phyloP scores from a whole-genome alignment of 2,797 vertebrate genomes.

The Diglossa cyanea region DNA sequence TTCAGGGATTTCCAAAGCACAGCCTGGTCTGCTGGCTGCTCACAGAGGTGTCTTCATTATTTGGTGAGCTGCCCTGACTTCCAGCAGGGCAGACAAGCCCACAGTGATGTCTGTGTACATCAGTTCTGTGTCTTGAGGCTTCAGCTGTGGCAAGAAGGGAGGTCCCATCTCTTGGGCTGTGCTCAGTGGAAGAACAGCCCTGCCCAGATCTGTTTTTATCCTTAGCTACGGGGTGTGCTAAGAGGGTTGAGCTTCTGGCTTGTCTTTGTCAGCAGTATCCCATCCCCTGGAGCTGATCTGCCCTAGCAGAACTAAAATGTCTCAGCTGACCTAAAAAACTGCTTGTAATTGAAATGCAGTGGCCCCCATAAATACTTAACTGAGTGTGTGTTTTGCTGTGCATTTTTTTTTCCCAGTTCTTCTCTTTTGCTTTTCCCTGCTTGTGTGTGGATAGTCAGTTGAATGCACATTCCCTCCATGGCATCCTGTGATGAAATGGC shows the following conservation, averaged over 20 bases:
- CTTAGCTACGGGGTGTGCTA: not conserved
- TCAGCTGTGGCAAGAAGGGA: not conserved
- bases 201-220: not conserved
- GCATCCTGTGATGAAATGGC: not conserved
- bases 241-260: not conserved
- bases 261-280: not conserved
- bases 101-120: not conserved
- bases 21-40: not conserved
- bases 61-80: not conserved
- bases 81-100: not conserved
- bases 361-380: constrained; percentile 23
- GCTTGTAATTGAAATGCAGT: not conserved
- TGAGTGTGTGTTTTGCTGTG: not conserved
- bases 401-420: not conserved
- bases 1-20: not conserved
- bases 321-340: constrained; percentile 13
- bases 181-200: not conserved
- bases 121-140: not conserved
- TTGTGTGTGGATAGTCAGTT: not conserved
- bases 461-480: not conserved
- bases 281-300: not conserved
- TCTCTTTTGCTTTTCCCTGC: not conserved
- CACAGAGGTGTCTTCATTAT: not conserved
- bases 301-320: not conserved
- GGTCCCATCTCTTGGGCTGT: not conserved